A percentile compares a stretch with the other conserved stretches of the same genome.
Evolutionary conservation across 1,140 invertebrate species (phyloP).

Genomic region (Subanguina moxae): DNA sequence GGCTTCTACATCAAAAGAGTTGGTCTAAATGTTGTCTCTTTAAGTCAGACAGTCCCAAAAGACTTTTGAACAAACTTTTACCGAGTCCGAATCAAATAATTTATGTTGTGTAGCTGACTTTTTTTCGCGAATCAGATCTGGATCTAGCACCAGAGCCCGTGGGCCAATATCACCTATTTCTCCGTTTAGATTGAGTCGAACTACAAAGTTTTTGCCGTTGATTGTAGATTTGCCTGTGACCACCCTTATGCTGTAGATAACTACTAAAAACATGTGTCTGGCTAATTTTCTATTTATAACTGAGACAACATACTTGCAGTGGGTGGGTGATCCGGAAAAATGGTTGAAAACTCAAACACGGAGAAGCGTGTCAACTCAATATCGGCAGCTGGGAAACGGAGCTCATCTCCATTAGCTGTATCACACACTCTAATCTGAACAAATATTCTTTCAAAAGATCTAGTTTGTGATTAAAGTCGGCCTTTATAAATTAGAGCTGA

Average conservation of each 20-base stretch:
- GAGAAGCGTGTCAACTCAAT: slow-evolving; percentile 27
- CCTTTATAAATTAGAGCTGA: too few species aligned
- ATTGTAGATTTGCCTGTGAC: slow-evolving; percentile 26
- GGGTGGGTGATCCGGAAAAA: slow-evolving; percentile 46
- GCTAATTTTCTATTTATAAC: not conserved
- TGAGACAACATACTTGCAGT: slow-evolving; percentile 26
- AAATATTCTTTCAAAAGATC: too few species aligned
- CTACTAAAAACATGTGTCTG: slow-evolving; percentile 29
- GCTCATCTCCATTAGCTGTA: slow-evolving; percentile 42
- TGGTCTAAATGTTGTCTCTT: slow-evolving; percentile 21
- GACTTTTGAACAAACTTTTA: slow-evolving; percentile 10
- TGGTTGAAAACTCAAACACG: slow-evolving; percentile 41
- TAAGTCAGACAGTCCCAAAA: not conserved
- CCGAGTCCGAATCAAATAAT: slow-evolving; percentile 18
- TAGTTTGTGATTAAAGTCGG: too few species aligned
- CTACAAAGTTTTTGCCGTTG: not conserved
- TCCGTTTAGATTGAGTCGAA: slow-evolving; percentile 38
- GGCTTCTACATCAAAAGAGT: slow-evolving; percentile 43
- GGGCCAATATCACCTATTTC: slow-evolving; percentile 39
- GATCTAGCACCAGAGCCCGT: slow-evolving; percentile 15
- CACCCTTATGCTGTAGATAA: slow-evolving; percentile 38
- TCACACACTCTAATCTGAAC: slow-evolving; percentile 37
- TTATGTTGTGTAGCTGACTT: not conserved
- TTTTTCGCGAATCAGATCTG: too few species aligned
- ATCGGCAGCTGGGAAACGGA: slow-evolving; percentile 42